Percentiles rank a stretch among this genome's conserved stretches.
phyloP scores from a whole-genome alignment of 2,888 invertebrate genomes.

The Microchrysa polita region DNA sequence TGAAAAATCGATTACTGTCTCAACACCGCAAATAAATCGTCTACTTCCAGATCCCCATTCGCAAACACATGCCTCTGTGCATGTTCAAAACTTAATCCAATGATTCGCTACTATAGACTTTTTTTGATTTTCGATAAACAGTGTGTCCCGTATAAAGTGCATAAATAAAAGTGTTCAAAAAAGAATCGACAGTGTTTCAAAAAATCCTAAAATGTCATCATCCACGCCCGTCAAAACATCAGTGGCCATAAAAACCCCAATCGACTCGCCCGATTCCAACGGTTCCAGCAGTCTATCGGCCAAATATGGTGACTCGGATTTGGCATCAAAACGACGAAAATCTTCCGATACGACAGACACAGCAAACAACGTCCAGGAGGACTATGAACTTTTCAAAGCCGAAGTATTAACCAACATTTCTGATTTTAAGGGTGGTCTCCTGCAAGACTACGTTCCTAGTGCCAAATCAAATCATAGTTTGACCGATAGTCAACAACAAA shows the following conservation, averaged over 20 bases:
- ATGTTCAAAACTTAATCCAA: too few species aligned
- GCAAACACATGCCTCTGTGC: too few species aligned
- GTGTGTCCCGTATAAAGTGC: not conserved
- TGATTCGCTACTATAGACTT: too few species aligned
- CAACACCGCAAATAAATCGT: too few species aligned
- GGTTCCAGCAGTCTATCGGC: constrained; percentile 45
- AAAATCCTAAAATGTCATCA: constrained; percentile 14
- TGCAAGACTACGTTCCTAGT: constrained; percentile 38
- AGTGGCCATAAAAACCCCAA: not conserved
- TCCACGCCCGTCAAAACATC: constrained; percentile 28
- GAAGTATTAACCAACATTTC: constrained; percentile 16
- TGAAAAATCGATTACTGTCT: too few species aligned
- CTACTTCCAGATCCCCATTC: too few species aligned
- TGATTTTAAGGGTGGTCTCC: constrained; percentile 50
- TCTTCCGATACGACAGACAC: not conserved
- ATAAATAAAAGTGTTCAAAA: not conserved
- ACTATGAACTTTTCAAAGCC: constrained; percentile 24
- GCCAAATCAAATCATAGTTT: constrained; percentile 15
- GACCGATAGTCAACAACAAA: too few species aligned
- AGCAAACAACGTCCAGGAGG: not conserved
- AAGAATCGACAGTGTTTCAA: not conserved
- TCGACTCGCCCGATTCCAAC: constrained; percentile 30
- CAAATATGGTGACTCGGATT: constrained; percentile 54
- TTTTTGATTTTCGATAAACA: too few species aligned
- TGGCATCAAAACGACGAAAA: constrained; percentile 54